phyloP scores from a whole-genome alignment of 1,140 invertebrate species.

The Adoxophyes honmai region DNA sequence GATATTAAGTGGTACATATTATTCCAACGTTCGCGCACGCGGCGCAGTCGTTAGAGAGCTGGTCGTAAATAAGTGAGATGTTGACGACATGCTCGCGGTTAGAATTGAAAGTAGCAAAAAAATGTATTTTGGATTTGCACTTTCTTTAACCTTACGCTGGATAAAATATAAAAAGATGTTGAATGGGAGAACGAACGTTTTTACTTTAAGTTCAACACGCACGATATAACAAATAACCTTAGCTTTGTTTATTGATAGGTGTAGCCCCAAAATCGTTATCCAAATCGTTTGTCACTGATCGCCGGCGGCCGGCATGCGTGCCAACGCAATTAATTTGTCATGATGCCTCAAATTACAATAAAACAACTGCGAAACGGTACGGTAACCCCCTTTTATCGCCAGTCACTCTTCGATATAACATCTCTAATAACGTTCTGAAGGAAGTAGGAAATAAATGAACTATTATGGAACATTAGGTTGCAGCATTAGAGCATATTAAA shows the following conservation, averaged over 20 bases:
- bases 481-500: no score
- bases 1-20: background rate
- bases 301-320: background rate
- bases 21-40: slow-evolving; percentile 22
- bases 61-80: slow-evolving; percentile 69
- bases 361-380: background rate
- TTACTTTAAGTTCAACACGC: no score
- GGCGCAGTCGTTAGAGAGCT: slow-evolving; percentile 47
- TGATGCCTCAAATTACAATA: background rate
- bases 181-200: no score
- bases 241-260: no score
- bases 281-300: background rate
- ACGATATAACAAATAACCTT: no score
- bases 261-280: background rate
- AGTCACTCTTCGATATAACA: background rate
- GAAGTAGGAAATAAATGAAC: no score
- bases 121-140: no score
- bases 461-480: no score
- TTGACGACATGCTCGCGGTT: slow-evolving; percentile 48
- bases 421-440: background rate
- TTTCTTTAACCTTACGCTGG: no score
- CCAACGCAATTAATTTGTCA: background rate
- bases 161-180: no score
- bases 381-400: background rate
- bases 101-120: slow-evolving; percentile 47